phyloP scores from a whole-genome alignment of 2,888 invertebrate genomes.

The Tiliacea aurago region DNA sequence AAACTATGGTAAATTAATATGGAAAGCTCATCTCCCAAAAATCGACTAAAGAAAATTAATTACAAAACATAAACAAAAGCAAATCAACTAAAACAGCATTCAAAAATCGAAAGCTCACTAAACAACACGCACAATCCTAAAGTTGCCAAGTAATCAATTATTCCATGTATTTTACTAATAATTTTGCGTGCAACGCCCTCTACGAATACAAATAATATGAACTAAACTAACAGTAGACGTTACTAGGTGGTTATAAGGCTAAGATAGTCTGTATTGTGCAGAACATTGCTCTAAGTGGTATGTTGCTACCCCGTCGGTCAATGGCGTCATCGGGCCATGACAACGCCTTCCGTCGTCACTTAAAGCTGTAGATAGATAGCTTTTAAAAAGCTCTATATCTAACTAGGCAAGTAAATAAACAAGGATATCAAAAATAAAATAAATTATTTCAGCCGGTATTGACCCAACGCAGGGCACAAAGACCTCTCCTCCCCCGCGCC shows the following conservation, averaged over 20 bases:
- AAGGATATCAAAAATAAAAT: background rate
- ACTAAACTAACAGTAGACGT: background rate
- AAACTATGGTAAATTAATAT: background rate
- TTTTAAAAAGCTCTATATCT: slow-evolving; percentile 26
- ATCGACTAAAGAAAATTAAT: slow-evolving; percentile 1
- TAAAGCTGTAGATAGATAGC: background rate
- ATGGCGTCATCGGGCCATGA: slow-evolving; percentile 44
- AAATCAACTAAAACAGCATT: slow-evolving; percentile 28
- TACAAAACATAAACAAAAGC: slow-evolving; percentile 23
- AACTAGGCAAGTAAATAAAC: background rate
- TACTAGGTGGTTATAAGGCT: background rate
- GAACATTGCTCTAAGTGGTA: background rate
- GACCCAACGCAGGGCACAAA: slow-evolving; percentile 48
- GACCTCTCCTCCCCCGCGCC: slow-evolving; percentile 35
- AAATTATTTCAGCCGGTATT: slow-evolving; percentile 33
- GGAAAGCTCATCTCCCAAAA: background rate
- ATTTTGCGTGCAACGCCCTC: slow-evolving; percentile 35
- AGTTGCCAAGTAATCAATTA: slow-evolving; percentile 40
- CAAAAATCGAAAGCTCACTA: slow-evolving; percentile 14
- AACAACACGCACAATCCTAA: slow-evolving; percentile 27
- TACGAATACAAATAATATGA: slow-evolving; percentile 13
- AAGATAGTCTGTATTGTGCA: slow-evolving; percentile 6
- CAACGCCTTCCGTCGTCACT: slow-evolving; percentile 48
- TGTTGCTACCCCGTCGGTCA: slow-evolving; percentile 25
- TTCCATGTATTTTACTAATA: slow-evolving; percentile 30